A percentile compares a stretch with the other conserved stretches of the same genome.
These are phyloP conservation scores for Polydrusus tereticollis DNA, from an alignment of 2,888 invertebrate species.

Conservation along the genomic window DNA sequence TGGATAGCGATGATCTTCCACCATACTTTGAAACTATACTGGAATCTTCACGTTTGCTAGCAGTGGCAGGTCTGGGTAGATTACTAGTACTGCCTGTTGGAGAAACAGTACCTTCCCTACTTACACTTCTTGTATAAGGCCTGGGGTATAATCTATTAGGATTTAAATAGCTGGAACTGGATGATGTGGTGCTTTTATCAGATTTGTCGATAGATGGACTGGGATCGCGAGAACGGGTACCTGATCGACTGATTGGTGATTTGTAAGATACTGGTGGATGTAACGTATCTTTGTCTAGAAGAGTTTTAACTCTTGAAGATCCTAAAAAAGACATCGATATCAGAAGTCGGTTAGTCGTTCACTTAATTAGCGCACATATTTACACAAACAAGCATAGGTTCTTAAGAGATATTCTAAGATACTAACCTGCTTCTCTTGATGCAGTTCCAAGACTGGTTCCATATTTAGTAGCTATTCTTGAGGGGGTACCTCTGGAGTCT, in stretches of 20 bases:
- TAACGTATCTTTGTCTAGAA: slow-evolving; percentile 63
- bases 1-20: slow-evolving; percentile 51
- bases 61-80: slow-evolving; percentile 55
- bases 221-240: slow-evolving; percentile 69
- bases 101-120: slow-evolving; percentile 62
- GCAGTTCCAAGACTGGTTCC: slow-evolving; percentile 53
- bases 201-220: slow-evolving; percentile 67
- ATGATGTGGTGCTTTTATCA: slow-evolving; percentile 68
- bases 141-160: slow-evolving; percentile 70
- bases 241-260: slow-evolving; percentile 55
- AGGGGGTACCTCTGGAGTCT: slow-evolving; percentile 57
- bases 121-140: slow-evolving; percentile 60
- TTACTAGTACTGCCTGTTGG: slow-evolving; percentile 58
- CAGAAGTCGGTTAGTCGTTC: too few relatives aligned
- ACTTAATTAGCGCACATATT: too few relatives aligned
- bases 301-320: slow-evolving; percentile 54
- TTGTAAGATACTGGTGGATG: slow-evolving; percentile 69
- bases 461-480: slow-evolving; percentile 60
- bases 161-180: slow-evolving; percentile 67
- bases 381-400: too few relatives aligned
- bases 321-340: slow-evolving; percentile 49
- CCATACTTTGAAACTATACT: slow-evolving; percentile 54
- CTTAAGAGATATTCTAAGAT: background rate
- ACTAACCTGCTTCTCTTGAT: background rate
- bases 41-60: slow-evolving; percentile 51